phyloP scores from a whole-genome alignment of 2,113 vertebrate species.

The Neogobius melanostomus region DNA sequence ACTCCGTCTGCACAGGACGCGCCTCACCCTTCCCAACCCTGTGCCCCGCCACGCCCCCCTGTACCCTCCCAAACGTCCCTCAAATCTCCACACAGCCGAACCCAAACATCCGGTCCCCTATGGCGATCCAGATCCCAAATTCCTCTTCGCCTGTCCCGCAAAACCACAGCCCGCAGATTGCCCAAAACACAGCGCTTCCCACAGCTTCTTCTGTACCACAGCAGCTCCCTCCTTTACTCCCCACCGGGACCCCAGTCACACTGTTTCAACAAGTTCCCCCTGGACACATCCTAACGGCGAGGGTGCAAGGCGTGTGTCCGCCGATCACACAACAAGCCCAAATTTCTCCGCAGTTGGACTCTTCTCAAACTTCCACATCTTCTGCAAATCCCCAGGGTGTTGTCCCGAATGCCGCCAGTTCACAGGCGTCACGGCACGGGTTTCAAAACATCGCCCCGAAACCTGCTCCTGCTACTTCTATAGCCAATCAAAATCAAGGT shows the following conservation, averaged over 20 bases:
- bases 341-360: slow-evolving; percentile 83
- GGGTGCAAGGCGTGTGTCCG: slow-evolving; percentile 89
- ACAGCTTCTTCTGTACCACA: slow-evolving; percentile 75
- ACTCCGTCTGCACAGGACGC: slow-evolving; percentile 85
- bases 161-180: slow-evolving; percentile 83
- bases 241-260: slow-evolving; percentile 88
- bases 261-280: slow-evolving; percentile 94
- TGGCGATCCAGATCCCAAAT: slow-evolving; percentile 84
- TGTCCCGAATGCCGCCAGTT: slow-evolving; percentile 83
- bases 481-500: slow-evolving; percentile 83
- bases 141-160: slow-evolving; percentile 71
- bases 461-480: slow-evolving; percentile 81
- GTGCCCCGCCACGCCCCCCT: slow-evolving; percentile 82
- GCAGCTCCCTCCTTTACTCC: slow-evolving; percentile 81
- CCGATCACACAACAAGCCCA: slow-evolving; percentile 84
- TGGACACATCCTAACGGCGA: slow-evolving; percentile 89
- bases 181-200: slow-evolving; percentile 28
- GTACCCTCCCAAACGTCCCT: slow-evolving; percentile 67
- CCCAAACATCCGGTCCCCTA: slow-evolving; percentile 82
- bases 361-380: slow-evolving; percentile 79
- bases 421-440: slow-evolving; percentile 87
- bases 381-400: slow-evolving; percentile 84
- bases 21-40: slow-evolving; percentile 79
- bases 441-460: slow-evolving; percentile 98
- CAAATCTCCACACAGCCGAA: slow-evolving; percentile 42